Conservation (phyloP, 1,140 invertebrate species). For the Zaprionus ghesquierei region DNA sequence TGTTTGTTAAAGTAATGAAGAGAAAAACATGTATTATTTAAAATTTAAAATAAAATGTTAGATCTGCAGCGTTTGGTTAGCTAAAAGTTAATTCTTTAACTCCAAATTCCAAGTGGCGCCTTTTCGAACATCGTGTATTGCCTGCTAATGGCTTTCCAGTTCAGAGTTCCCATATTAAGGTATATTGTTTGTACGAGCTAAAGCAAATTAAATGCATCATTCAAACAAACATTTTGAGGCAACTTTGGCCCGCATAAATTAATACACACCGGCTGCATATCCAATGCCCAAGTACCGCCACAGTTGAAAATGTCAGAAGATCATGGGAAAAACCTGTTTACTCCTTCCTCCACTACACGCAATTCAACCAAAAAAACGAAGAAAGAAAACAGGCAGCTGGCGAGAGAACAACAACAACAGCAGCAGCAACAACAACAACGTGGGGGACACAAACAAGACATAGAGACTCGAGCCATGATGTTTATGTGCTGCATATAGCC, state of each 20-base stretch:
- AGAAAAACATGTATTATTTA: too few relatives aligned
- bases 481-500: constrained; percentile 25
- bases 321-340: constrained; percentile 65
- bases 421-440: constrained; percentile 75
- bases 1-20: background rate
- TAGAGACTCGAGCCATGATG: constrained; percentile 40
- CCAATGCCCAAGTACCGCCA: constrained; percentile 31
- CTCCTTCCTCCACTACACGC: background rate
- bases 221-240: constrained; percentile 57
- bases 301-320: constrained; percentile 59
- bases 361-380: constrained; percentile 17
- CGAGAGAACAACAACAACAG: constrained; percentile 27
- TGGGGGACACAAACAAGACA: constrained; percentile 52
- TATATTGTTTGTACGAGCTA: constrained; percentile 30
- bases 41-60: background rate
- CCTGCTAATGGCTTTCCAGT: constrained; percentile 37
- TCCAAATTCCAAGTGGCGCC: constrained; percentile 31
- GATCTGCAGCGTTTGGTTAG: too few relatives aligned
- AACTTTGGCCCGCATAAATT: constrained; percentile 71
- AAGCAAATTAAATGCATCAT: constrained; percentile 69
- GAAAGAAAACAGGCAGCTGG: constrained; percentile 13
- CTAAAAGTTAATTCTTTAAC: background rate
- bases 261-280: constrained; percentile 66
- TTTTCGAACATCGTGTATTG: constrained; percentile 19
- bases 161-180: constrained; percentile 37